A percentile compares a stretch with the other conserved stretches of the same genome.
Conservation (phyloP, 2,797 vertebrate genomes). For the Eupleurogrammus muticus region DNA sequence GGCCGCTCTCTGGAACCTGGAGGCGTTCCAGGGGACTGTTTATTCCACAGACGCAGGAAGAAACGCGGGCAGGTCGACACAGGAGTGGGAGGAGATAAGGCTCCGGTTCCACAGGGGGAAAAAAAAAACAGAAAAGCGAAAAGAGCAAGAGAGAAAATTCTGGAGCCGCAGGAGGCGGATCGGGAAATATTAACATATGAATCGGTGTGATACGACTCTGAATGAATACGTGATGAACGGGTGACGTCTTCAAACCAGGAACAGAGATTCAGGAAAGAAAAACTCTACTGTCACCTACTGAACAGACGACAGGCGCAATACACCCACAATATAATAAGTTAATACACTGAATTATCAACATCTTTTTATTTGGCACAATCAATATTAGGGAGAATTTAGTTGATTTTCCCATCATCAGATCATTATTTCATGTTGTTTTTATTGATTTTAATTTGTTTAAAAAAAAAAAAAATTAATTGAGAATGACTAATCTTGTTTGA, state of each 20-base stretch:
- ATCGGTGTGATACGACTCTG: conserved; percentile 45
- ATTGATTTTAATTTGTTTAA: too few species aligned
- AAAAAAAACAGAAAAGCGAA: conserved; percentile 22
- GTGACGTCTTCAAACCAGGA: conserved; percentile 38
- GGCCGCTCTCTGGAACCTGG: conserved; percentile 48
- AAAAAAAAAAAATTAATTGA: too few species aligned
- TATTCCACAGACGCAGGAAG: conserved; percentile 54
- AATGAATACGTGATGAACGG: conserved; percentile 48
- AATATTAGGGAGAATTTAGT: too few species aligned
- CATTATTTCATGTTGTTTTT: too few species aligned
- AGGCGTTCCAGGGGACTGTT: conserved; percentile 76
- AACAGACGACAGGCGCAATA: too few species aligned
- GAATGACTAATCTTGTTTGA: too few species aligned
- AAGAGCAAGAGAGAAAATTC: conserved; percentile 33
- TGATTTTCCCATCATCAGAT: too few species aligned
- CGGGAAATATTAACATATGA: conserved; percentile 70
- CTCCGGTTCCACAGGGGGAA: conserved; percentile 36
- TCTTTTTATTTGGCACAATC: too few species aligned
- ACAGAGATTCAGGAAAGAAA: conserved; percentile 3
- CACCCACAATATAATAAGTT: too few species aligned
- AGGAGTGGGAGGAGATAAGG: conserved; percentile 55
- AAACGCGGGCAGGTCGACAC: conserved; percentile 51
- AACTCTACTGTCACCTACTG: too few species aligned
- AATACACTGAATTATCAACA: too few species aligned
- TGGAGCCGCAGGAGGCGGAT: conserved; percentile 35